Conservation (phyloP, 1,140 invertebrate genomes). For the Drosophila pandora region DNA sequence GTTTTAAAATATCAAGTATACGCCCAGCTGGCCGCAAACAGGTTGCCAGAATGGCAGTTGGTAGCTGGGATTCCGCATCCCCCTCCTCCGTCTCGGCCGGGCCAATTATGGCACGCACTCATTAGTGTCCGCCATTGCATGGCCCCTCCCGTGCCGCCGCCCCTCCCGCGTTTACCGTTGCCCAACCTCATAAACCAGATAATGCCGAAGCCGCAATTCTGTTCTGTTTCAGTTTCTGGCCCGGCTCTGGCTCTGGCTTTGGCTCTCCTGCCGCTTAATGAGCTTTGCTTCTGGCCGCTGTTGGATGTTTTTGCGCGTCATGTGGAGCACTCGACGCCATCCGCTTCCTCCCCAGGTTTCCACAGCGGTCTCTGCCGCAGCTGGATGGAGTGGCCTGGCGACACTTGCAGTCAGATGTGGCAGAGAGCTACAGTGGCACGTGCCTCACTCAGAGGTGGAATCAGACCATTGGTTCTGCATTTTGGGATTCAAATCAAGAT, state of each 20-base stretch:
- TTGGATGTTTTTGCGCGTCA: constrained; percentile 28
- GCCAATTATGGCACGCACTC: constrained; percentile 67
- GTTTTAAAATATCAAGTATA: constrained; percentile 55
- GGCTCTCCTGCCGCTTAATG: constrained; percentile 57
- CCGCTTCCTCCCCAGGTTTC: background rate
- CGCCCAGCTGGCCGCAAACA: constrained; percentile 34
- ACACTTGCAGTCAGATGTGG: constrained; percentile 34
- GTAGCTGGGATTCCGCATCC: constrained; percentile 30
- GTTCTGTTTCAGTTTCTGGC: constrained; percentile 35
- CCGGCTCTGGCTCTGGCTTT: constrained; percentile 13
- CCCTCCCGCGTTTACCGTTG: constrained; percentile 61
- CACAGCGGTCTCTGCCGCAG: background rate
- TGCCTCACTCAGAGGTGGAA: background rate
- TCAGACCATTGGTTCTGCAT: background rate
- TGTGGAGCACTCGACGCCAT: constrained; percentile 37
- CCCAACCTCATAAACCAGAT: constrained; percentile 73
- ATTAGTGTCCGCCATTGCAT: constrained; percentile 38
- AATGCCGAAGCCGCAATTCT: constrained; percentile 50
- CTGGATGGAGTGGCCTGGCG: constrained; percentile 25
- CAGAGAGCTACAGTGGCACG: constrained; percentile 20
- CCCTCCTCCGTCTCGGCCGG: constrained; percentile 12
- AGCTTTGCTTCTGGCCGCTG: constrained; percentile 55
- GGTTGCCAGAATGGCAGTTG: constrained; percentile 12
- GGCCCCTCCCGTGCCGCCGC: constrained; percentile 3
- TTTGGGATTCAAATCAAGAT: no score